phyloP scores from a whole-genome alignment of 2,797 vertebrate genomes.

The Alfaro cultratus region DNA sequence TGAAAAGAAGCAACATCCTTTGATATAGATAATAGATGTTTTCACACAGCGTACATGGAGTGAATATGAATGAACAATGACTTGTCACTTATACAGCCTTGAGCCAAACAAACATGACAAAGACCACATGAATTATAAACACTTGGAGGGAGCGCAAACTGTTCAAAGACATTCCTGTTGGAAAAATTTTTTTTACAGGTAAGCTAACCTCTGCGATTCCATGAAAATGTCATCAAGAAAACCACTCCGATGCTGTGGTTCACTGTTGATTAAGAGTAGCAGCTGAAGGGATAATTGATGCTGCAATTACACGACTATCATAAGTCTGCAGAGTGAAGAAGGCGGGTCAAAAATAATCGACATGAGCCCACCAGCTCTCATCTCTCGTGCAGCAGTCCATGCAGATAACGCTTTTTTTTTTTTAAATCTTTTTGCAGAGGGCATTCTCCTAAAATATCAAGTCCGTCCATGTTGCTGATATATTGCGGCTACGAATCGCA shows the following conservation, averaged over 20 bases:
- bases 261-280: conserved; percentile 31
- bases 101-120: conserved; percentile 45
- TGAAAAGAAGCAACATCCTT: conserved; percentile 57
- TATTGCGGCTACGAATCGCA: conserved; percentile 39
- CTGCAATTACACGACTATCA: conserved; percentile 32
- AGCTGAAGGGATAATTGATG: conserved; percentile 41
- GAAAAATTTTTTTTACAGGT: not conserved
- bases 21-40: conserved; percentile 66
- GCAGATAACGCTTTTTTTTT: conserved; percentile 27
- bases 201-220: conserved; percentile 12
- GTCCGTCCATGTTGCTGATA: conserved; percentile 31
- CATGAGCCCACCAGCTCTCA: conserved; percentile 42
- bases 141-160: conserved; percentile 35
- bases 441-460: conserved; percentile 36
- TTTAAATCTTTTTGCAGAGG: conserved; percentile 31
- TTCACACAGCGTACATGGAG: conserved; percentile 51
- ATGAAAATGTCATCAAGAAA: conserved; percentile 28
- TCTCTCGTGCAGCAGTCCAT: conserved; percentile 34
- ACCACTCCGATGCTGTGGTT: conserved; percentile 23
- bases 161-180: conserved; percentile 35
- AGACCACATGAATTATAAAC: conserved; percentile 40
- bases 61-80: conserved; percentile 69
- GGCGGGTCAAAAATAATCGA: conserved; percentile 44
- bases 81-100: conserved; percentile 53
- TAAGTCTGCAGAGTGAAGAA: conserved; percentile 22